Evolutionary conservation across 2,113 vertebrate species (phyloP), one percentile per base, ranked within the genome.

Genomic region (Penelope pileata): DNA sequence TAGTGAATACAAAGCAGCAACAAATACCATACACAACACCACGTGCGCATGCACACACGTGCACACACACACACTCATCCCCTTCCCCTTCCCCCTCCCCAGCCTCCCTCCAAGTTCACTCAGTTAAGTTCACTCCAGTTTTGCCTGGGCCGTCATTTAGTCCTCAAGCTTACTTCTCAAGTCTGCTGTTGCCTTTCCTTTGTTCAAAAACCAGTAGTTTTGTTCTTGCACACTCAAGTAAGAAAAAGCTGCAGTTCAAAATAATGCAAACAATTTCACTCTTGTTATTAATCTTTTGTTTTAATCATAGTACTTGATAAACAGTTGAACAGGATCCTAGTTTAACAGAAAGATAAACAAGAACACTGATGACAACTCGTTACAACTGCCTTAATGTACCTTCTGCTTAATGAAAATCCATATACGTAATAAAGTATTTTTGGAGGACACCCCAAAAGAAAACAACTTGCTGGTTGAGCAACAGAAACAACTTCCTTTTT

Each of bases 381-480:
- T 95, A 83, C 82, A 95, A 97, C 95, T 97, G 96, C 92, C 95
- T 97, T 97, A 96, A 97, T 95, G 97, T 83, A 94, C 88, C 85
- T 95, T 97, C 97, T 80, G 88, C 83, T 96, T 97, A 96, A 96
- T 95, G 97, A 97, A 97, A 91, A 95, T 96, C 56, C 93, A 95
- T 95, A 96, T 98, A 97, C 93, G 96, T 94, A 93, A 80, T 93
- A 82, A 91, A 93, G 83, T 76, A 85, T 94, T 97, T 94, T 92
- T 94, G 97, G 97, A 98, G 95, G 96, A 97, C 90, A 96, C 82
- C 93, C 96, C 96, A 96, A 97, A 97, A 98, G 94, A 98, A 98
- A 98, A 98, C 98, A 99, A 99, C 98, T 99, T 99, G 98, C 98
- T 99, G 99, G 98, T 98, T 98, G 98, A 98, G 98, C 98, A 98